Evolutionary conservation across 2,888 invertebrate species (phyloP).

Genomic region (Machimus atricapillus): DNA sequence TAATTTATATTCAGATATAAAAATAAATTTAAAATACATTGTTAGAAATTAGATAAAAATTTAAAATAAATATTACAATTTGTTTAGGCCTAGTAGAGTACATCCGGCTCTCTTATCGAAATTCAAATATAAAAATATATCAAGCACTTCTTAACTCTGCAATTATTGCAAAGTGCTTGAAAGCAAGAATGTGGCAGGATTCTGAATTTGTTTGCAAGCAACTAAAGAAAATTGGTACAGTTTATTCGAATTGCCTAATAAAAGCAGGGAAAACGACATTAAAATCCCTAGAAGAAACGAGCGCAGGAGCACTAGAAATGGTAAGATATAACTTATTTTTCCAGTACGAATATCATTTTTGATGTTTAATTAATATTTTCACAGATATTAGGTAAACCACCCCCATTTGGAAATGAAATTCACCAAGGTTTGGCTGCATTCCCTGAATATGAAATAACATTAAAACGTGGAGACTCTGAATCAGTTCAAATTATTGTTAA

Average conservation of each 20-base stretch:
- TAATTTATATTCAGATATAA: too few species aligned
- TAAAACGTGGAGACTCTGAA: conserved; percentile 58
- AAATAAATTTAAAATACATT: too few species aligned
- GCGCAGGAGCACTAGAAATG: conserved; percentile 78
- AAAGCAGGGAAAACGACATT: conserved; percentile 74
- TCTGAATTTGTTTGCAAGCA: conserved; percentile 74
- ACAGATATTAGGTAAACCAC: conserved; percentile 75
- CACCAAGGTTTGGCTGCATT: conserved; percentile 69
- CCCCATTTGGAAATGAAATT: conserved; percentile 75
- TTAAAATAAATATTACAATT: not conserved
- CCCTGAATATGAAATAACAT: conserved; percentile 68
- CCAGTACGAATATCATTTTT: not conserved
- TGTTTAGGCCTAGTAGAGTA: conserved; percentile 68
- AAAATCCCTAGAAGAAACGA: conserved; percentile 68
- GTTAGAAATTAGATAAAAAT: too few species aligned
- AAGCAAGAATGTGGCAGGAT: conserved; percentile 77
- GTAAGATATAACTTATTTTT: conserved; percentile 57
- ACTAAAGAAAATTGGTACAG: conserved; percentile 74
- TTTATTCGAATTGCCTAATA: conserved; percentile 69
- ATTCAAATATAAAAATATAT: conserved; percentile 54
- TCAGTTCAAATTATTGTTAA: conserved; percentile 58
- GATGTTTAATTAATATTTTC: not conserved
- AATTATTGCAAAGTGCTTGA: conserved; percentile 72
- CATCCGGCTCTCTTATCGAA: conserved; percentile 61
- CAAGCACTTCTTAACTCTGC: conserved; percentile 68